Evolutionary conservation across 2,888 invertebrate genomes (phyloP).

Genomic region (Gortyna flavago): DNA sequence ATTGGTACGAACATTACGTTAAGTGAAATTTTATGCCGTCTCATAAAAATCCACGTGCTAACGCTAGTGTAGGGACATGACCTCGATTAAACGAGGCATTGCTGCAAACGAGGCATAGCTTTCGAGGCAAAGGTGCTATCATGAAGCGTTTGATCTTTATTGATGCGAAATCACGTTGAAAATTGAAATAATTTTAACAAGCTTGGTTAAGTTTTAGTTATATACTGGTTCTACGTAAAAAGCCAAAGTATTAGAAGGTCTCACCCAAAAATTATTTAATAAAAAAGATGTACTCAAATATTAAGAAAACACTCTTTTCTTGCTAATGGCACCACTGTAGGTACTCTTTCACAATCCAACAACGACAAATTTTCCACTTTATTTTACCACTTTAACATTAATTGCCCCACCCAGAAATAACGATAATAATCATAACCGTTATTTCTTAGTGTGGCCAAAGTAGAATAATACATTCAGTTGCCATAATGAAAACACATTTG

Average conservation of each 20-base stretch:
- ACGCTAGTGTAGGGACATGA: constrained; percentile 51
- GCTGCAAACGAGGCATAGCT: constrained; percentile 37
- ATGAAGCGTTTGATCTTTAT: constrained; percentile 14
- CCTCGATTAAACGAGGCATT: constrained; percentile 56
- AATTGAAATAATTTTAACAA: neutral
- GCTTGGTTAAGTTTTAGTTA: neutral
- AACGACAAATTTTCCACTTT: neutral
- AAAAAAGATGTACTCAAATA: neutral
- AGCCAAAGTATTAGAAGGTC: neutral
- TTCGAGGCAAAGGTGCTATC: constrained; percentile 32
- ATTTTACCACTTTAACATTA: neutral
- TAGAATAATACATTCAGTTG: neutral
- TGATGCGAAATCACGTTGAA: neutral
- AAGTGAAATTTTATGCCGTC: constrained; percentile 85
- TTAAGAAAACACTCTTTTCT: neutral
- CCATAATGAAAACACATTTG: neutral
- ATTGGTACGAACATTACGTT: constrained; percentile 77
- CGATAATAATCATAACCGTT: no score
- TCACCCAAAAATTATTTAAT: neutral
- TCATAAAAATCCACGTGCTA: constrained; percentile 81
- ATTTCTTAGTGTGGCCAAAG: no score
- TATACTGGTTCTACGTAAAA: neutral
- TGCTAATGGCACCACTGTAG: neutral
- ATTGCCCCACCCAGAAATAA: no score
- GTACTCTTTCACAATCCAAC: no score